phyloP scores from a whole-genome alignment of 2,888 invertebrate genomes.

The Drosophila peninsularis region DNA sequence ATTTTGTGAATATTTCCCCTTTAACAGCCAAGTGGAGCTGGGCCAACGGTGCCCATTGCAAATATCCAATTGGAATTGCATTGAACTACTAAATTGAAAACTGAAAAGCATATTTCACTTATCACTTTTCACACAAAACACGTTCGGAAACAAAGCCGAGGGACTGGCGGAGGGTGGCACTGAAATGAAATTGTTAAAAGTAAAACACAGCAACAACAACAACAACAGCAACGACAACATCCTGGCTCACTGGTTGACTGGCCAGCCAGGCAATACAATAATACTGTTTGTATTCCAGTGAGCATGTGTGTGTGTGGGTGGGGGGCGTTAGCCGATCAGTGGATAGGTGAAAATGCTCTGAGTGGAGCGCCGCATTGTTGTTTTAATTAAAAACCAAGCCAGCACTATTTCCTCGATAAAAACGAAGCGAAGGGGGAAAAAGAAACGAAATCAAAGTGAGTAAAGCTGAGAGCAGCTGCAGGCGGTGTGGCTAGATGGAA shows the following conservation, averaged over 20 bases:
- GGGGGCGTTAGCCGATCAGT: constrained; percentile 22
- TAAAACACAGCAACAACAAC: constrained; percentile 45
- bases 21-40: constrained; percentile 11
- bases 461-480: constrained; percentile 5
- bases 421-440: constrained; percentile 22
- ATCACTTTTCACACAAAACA: constrained; percentile 78
- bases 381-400: constrained; percentile 77
- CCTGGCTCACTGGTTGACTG: constrained; percentile 9
- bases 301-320: constrained; percentile 8
- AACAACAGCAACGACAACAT: constrained; percentile 42
- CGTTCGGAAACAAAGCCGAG: constrained; percentile 49
- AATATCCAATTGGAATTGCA: constrained; percentile 78
- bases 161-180: constrained; percentile 19
- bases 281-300: constrained; percentile 17
- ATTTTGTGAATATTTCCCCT: constrained; percentile 21
- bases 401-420: constrained; percentile 46
- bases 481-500: constrained; percentile 21
- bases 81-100: constrained; percentile 79
- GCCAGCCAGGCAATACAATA: constrained; percentile 42
- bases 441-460: constrained; percentile 47
- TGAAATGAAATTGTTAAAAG: constrained; percentile 75
- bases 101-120: constrained; percentile 80
- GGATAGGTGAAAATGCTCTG: constrained; percentile 29
- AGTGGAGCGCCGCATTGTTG: constrained; percentile 65
- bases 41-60: too few relatives aligned